These are phyloP conservation scores for Ichneumon xanthorius DNA, from an alignment of 2,888 invertebrate species.

Conservation along the genomic window DNA sequence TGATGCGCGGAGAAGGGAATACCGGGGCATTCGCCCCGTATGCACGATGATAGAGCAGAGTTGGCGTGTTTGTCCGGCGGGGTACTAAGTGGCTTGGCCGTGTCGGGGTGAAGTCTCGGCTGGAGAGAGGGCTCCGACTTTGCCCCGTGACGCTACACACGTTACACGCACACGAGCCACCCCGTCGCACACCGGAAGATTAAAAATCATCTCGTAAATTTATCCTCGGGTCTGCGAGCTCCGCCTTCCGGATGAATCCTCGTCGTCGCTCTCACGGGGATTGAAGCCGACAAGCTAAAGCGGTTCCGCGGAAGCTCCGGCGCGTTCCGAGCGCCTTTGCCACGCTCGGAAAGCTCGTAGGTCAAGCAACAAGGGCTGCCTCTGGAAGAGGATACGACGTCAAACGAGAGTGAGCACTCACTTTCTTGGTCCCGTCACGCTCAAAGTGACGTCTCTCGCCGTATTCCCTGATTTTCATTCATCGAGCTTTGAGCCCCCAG, in stretches of 20 bases:
- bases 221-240: slow-evolving; percentile 1
- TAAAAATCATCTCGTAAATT: slow-evolving; percentile 73
- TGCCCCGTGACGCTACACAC: slow-evolving; percentile 28
- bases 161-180: neutral
- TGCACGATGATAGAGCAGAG: slow-evolving; percentile 35
- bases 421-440: neutral
- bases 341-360: neutral
- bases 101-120: slow-evolving; percentile 40
- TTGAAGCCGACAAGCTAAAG: slow-evolving; percentile 20
- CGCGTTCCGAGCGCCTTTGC: neutral
- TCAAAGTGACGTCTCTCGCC: neutral
- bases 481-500: neutral
- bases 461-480: neutral
- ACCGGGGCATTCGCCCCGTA: slow-evolving; percentile 4
- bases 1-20: slow-evolving; percentile 16
- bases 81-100: slow-evolving; percentile 74
- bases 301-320: neutral
- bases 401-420: slow-evolving; percentile 8
- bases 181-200: slow-evolving; percentile 75
- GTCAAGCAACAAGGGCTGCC: neutral
- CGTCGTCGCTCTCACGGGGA: slow-evolving; percentile 27
- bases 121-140: slow-evolving; percentile 10
- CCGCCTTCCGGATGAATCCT: slow-evolving; percentile 11
- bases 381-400: neutral
- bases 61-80: slow-evolving; percentile 75